A percentile compares a stretch with the other conserved stretches of the same genome.
Conservation (phyloP, 1,140 invertebrate species). For the Cherax quadricarinatus region DNA sequence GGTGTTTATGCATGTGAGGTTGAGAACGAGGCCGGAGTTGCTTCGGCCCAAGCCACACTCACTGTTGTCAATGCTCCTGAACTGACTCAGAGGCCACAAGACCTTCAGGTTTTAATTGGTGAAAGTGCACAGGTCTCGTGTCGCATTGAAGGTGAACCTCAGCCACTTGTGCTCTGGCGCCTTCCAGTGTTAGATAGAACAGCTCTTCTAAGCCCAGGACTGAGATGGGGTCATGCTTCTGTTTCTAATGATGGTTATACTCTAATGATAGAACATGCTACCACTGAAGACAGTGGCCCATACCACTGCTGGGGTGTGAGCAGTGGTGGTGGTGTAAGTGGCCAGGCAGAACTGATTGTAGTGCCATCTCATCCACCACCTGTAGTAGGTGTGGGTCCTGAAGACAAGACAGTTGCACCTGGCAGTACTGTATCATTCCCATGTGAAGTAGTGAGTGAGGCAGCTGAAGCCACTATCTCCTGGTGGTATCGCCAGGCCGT, state of each 20-base stretch:
- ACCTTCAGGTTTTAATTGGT: constrained; percentile 43
- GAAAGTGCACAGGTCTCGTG: constrained; percentile 13
- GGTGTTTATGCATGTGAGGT: constrained; percentile 50
- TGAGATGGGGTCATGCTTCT: constrained; percentile 9
- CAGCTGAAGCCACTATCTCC: constrained; percentile 20
- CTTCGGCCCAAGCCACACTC: constrained; percentile 12
- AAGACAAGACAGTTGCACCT: constrained; percentile 31
- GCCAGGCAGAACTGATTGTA: constrained; percentile 25
- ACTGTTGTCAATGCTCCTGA: constrained; percentile 43
- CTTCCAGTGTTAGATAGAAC: constrained; percentile 47
- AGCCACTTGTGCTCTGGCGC: constrained; percentile 45
- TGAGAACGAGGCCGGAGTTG: constrained; percentile 40
- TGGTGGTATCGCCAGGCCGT: constrained; percentile 28
- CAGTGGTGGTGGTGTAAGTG: constrained; percentile 46
- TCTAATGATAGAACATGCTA: neutral
- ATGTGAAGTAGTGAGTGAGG: constrained; percentile 53
- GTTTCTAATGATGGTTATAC: constrained; percentile 28
- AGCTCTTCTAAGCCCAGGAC: constrained; percentile 15
- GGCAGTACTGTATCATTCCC: constrained; percentile 30
- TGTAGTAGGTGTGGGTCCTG: constrained; percentile 35
- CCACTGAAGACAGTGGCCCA: constrained; percentile 36
- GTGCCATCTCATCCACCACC: constrained; percentile 31
- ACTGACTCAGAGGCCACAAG: constrained; percentile 45
- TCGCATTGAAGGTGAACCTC: constrained; percentile 35
- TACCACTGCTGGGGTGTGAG: constrained; percentile 56